Base-by-base conservation (phyloP, 2,797 vertebrate species). In the Xerus rutilus region DNA sequence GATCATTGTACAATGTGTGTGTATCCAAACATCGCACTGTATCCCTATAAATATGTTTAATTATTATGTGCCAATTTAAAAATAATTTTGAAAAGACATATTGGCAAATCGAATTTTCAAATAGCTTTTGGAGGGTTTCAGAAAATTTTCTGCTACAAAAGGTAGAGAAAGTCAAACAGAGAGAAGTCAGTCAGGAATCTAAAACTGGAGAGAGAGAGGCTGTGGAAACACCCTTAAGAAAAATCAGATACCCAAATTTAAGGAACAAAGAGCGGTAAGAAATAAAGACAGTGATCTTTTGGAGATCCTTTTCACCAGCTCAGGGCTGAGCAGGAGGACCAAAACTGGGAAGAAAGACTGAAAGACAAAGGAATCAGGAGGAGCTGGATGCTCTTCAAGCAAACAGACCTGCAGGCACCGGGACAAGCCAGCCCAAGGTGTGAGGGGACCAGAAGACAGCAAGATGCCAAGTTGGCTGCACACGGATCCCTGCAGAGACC, bases 381-480 rank as follows among this genome's bases (percentile, higher is more conserved):
- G 69, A 89, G 84, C 93, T 97, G 97, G 97, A 96, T 5, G 49
- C 91, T 95, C 87, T 94, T 97, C 97, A 97, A 97, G 93, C 95
- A 91, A 95, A 97, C 97, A 97, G 97, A 96, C 96, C 97, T 82
- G 91, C 95, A 89, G 97, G 97, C 97, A 96, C 84, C 0, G 77
- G 89, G 96, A 98, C 96, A 89, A 96, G 95, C 59, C 95, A 90
- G 96, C 93, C 90, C 88, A 94, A 92, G 96, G 96, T 95, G 93
- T 90, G 96, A 97, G 72, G 95, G 92, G 95, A 96, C 91, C 76
- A 79, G 95, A 95, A 94, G 86, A 86, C 94, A 87, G 96, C n/a
- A 5, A 97, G 96, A 81, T 97, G 97, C 97, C 97, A 98, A 97
- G 64, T 83, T 97, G 97, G 97, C 96, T 96, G 67, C n/a, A 39